Percentiles rank a stretch among this genome's conserved stretches.
phyloP scores from a whole-genome alignment of 2,113 vertebrate genomes.

The Calyptommatus sinebrachiatus region DNA sequence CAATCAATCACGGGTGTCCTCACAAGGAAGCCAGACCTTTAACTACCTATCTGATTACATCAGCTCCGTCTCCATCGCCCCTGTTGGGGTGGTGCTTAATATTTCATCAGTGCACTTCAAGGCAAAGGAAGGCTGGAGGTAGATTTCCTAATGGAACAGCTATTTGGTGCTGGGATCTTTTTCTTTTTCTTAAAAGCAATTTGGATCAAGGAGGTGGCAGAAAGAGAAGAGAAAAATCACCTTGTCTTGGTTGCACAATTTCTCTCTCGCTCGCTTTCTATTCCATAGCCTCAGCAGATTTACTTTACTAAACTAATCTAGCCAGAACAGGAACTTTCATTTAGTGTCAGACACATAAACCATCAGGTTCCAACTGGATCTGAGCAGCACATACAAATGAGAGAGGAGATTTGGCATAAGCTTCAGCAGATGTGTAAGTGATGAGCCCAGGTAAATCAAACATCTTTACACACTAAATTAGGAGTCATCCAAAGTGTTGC shows the following conservation, averaged over 20 bases:
- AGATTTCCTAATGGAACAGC: constrained; percentile 35
- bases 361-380: constrained; percentile 16
- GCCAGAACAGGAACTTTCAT: constrained; percentile 10
- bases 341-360: constrained; percentile 30
- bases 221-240: constrained; percentile 38
- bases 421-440: neutral
- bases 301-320: constrained; percentile 36
- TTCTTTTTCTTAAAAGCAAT: constrained; percentile 25
- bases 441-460: neutral
- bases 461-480: neutral
- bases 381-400: constrained; percentile 26
- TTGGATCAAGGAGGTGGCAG: constrained; percentile 32
- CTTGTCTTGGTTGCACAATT: neutral
- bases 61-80: constrained; percentile 34
- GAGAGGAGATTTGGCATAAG: neutral
- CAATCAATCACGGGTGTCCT: constrained; percentile 71
- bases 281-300: constrained; percentile 47
- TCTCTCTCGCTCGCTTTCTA: constrained; percentile 28
- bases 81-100: constrained; percentile 46
- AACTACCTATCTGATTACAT: constrained; percentile 68
- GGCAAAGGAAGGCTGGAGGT: constrained; percentile 39
- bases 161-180: constrained; percentile 31
- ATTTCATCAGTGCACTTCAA: constrained; percentile 51
- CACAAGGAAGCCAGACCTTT: constrained; percentile 68
- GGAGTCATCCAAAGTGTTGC: neutral